Evolutionary conservation across 2,888 invertebrate species (phyloP), one percentile per base, ranked within the genome.

Genomic region (Hedya salicella): DNA sequence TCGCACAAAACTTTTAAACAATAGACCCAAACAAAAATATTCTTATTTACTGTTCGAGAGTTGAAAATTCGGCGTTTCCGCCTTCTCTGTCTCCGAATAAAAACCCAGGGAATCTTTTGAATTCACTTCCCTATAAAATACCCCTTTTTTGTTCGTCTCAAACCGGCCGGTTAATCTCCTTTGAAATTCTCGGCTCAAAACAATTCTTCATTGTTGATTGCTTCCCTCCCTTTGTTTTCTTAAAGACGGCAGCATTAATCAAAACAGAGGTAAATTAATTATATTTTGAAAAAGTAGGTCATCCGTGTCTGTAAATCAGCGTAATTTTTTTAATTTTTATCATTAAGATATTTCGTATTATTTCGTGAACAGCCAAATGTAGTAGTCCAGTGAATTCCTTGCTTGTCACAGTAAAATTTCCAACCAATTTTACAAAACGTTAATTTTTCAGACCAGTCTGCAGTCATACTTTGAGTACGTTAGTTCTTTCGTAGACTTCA

Each of bases 191-290:
- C 36, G 30, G 14, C 59, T 65, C 52, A 52, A 25, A 60, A 65
- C 59, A 65, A 65, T 65, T 60, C 59, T 32, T 60, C 65, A 65
- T 59, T 65, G 65, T 65, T 65, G 65, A 65, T 65, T 65, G 59
- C 65, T 65, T 65, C 65, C 62, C 14, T 49, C n/a, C 65, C 46
- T 65, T 65, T 65, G 65, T 65, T 65, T 60, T 53, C 52, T 64
- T 65, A 53, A 65, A 65, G 52, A 59, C 64, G 46, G 25, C 39
- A 21, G 62, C 65, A 60, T 65, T 65, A 65, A 65, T 65, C 59
- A 65, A 46, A 53, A 65, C 59, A 53, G 59, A 17, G 59, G 46
- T 46, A 13, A 48, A 21, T 19, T 21, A 13, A 48, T 48, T 48
- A 48, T 1, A 17, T 44, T 44, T 36, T 8, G 36, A 9, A 36